Base-by-base conservation (phyloP, 2,113 vertebrate genomes). In the Trinectes maculatus region DNA sequence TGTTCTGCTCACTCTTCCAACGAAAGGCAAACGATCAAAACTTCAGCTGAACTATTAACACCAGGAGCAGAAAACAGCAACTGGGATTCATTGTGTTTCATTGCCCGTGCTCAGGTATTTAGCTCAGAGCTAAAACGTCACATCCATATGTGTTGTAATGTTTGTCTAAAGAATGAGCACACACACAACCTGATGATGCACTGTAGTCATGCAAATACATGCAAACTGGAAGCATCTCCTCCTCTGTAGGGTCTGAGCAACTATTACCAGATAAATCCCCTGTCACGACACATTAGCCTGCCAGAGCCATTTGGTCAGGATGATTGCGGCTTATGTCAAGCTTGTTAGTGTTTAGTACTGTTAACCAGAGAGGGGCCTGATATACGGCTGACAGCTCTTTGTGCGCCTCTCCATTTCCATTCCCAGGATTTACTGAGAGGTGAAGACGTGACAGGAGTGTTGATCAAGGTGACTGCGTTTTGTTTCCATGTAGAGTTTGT, bases 301-400 rank as follows among this genome's bases (percentile, higher is more conserved):
- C 73, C 70, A 52, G 53, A 56, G 81, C 83, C 63, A 16, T 80
- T 87, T 77, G 82, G 40, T 73, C 5, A n/a, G 87, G 86, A 89
- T 86, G 85, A 85, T 69, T 68, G 77, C 66, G 48, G 89, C 83
- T 92, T 88, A 91, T 46, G 77, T 79, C 82, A 89, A 91, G 87
- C 87, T 88, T 67, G 86, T 91, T 91, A 88, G 89, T n/a, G 79
- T 83, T 82, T 82, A 85, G 71, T 31, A 3, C 85, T 48, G 81
- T 74, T 79, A 71, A 78, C 82, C 62, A 81, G 65, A 58, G 63
- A 44, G 43, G 21, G 62, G 55, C 79, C 53, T 72, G 77, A 86
- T 75, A 64, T 69, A 82, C 29, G 63, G 25, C 74, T n/a, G 9
- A 25, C 39, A 12, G 34, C 70, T 67, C 62, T 82, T 81, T 77